Evolutionary conservation across 2,113 vertebrate genomes (phyloP).

Genomic region (Leptodactylus fuscus): DNA sequence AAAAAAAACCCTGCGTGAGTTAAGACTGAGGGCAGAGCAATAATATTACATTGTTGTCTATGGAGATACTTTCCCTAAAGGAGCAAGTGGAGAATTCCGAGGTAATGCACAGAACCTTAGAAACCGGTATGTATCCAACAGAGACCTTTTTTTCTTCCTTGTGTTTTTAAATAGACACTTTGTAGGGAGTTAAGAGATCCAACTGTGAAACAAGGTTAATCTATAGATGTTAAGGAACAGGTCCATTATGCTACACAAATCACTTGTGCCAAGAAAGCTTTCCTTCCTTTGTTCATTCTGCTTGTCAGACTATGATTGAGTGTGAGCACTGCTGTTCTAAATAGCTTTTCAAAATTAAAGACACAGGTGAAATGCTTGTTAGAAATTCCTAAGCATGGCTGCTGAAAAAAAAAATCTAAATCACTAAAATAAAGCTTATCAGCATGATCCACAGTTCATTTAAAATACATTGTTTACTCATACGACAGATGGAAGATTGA

Average conservation of each 20-base stretch:
- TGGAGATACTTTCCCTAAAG: conserved; percentile 33
- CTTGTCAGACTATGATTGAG: conserved; percentile 50
- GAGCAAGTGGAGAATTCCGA: conserved; percentile 45
- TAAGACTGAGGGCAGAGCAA: background rate
- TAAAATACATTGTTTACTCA: conserved; percentile 29
- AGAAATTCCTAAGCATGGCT: conserved; percentile 41
- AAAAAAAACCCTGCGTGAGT: conserved; percentile 9
- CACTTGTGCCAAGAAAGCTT: conserved; percentile 53
- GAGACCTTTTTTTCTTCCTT: conserved; percentile 34
- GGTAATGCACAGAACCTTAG: conserved; percentile 22
- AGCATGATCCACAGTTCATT: conserved; percentile 23
- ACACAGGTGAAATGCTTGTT: conserved; percentile 44
- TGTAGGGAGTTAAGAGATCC: conserved; percentile 47
- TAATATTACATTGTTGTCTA: conserved; percentile 17
- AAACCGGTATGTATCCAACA: conserved; percentile 41
- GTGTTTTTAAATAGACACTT: conserved; percentile 35
- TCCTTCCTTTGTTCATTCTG: conserved; percentile 53
- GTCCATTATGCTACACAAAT: conserved; percentile 53
- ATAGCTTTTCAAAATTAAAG: conserved; percentile 57
- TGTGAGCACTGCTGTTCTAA: conserved; percentile 53
- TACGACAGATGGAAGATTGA: background rate
- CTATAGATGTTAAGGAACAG: conserved; percentile 51
- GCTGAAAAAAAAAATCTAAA: conserved; percentile 43
- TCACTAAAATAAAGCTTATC: conserved; percentile 39
- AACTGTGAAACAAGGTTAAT: conserved; percentile 52